Percentiles rank a stretch among this genome's conserved stretches.
Evolutionary conservation across 2,797 vertebrate species (phyloP).

Genomic region (Lepilemur septentrionalis): DNA sequence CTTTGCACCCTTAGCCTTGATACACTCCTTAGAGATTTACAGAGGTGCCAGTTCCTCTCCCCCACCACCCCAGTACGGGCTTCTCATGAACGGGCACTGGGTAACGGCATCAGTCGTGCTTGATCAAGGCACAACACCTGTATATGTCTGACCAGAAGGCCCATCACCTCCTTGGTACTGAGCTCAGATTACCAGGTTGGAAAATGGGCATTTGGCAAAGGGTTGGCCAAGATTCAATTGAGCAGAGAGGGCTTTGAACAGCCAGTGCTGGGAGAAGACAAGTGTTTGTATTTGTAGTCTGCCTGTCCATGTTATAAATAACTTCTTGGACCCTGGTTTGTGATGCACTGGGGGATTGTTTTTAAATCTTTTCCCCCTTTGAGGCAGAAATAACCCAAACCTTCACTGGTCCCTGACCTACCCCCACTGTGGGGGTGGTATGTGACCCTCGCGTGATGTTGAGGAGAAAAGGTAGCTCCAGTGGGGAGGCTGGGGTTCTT

Average conservation of each 20-base stretch:
- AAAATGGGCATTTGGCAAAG: background rate
- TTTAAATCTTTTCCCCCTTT: background rate
- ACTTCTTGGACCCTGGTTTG: background rate
- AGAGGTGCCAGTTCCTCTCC: background rate
- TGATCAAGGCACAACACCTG: background rate
- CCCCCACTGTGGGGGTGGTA: background rate
- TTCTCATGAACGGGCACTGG: background rate
- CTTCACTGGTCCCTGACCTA: background rate
- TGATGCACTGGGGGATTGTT: background rate
- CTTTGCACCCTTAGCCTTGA: background rate
- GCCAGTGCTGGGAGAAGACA: background rate
- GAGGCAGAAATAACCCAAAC: constrained; percentile 25
- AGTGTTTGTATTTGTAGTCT: constrained; percentile 42
- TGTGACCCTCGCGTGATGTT: fast-evolving
- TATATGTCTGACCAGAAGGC: background rate
- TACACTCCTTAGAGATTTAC: background rate
- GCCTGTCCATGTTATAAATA: background rate
- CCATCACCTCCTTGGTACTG: background rate
- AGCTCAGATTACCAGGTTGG: background rate
- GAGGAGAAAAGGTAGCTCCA: background rate
- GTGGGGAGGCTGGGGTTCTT: background rate
- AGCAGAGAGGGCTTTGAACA: constrained; percentile 21
- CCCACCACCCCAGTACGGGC: background rate
- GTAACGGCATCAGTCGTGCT: background rate
- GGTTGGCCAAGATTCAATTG: background rate